A percentile compares a stretch with the other conserved stretches of the same genome.
phyloP scores from a whole-genome alignment of 2,797 vertebrate species.

The Chelonia mydas region DNA sequence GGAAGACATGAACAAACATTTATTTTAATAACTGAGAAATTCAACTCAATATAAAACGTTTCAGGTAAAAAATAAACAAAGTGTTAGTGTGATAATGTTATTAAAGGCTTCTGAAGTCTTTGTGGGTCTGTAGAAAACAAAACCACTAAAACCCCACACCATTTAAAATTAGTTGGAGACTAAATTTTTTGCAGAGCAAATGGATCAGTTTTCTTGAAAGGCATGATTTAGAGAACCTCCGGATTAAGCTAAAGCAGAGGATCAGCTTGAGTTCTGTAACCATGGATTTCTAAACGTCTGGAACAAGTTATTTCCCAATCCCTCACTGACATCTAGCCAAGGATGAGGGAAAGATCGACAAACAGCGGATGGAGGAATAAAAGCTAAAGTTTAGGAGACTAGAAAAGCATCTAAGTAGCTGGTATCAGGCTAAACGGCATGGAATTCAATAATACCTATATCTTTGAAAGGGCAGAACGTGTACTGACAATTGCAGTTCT shows the following conservation, averaged over 20 bases:
- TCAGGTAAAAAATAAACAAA: background rate
- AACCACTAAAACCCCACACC: background rate
- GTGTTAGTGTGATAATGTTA: background rate
- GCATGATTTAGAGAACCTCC: conserved; percentile 45
- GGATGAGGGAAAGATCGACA: conserved; percentile 52
- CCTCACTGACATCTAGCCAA: conserved; percentile 56
- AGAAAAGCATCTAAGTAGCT: conserved; percentile 8
- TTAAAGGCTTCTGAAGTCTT: background rate
- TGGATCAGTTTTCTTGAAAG: background rate
- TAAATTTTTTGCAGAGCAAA: conserved; percentile 38
- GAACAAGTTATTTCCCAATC: conserved; percentile 54
- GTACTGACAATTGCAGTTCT: background rate
- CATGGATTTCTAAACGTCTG: conserved; percentile 45
- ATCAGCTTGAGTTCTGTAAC: conserved; percentile 56
- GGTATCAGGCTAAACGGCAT: background rate
- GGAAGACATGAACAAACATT: background rate
- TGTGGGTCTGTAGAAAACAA: background rate
- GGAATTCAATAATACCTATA: conserved; percentile 20
- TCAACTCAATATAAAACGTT: background rate
- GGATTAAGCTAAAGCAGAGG: conserved; percentile 63
- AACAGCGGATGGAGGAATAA: conserved; percentile 17
- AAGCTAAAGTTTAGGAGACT: conserved; percentile 25
- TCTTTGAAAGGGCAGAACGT: background rate
- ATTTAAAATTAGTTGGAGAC: conserved; percentile 38
- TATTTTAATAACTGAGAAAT: background rate